A percentile compares a stretch with the other conserved stretches of the same genome.
Evolutionary conservation across 2,797 vertebrate species (phyloP).

Genomic region (Nasua narica): DNA sequence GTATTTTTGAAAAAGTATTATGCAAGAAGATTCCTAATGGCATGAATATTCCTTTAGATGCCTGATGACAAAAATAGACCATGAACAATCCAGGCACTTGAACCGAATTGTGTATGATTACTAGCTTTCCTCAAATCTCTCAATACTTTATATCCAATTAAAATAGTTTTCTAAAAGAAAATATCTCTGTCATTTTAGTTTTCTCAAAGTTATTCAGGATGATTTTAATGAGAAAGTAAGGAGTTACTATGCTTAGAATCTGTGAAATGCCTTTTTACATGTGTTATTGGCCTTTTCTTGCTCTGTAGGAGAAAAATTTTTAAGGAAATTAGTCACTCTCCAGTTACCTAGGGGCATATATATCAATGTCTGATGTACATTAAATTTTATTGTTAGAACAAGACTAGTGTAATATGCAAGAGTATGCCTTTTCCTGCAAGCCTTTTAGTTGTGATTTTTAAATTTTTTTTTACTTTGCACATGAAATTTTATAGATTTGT

Average conservation of each 20-base stretch:
- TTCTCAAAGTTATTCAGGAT: background rate
- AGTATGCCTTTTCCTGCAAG: background rate
- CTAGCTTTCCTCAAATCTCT: background rate
- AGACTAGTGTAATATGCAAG: background rate
- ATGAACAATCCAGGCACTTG: background rate
- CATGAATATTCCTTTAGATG: background rate
- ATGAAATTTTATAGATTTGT: background rate
- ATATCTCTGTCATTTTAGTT: constrained; percentile 17
- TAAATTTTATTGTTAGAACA: background rate
- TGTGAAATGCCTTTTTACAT: background rate
- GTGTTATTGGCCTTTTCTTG: background rate
- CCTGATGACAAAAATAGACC: constrained; percentile 34
- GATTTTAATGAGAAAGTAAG: constrained; percentile 2
- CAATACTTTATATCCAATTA: background rate
- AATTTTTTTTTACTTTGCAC: constrained; percentile 12
- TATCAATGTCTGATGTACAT: background rate
- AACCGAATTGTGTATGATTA: constrained; percentile 27
- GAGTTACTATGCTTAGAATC: background rate
- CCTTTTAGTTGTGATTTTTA: background rate
- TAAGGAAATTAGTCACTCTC: background rate
- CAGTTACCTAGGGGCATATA: background rate
- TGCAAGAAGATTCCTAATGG: background rate
- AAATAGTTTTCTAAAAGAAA: constrained; percentile 19
- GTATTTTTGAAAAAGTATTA: constrained; percentile 36
- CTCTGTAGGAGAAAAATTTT: background rate